A percentile compares a stretch with the other conserved stretches of the same genome.
These are phyloP conservation scores for Arizona elegans DNA, from an alignment of 2,113 vertebrate genomes.

Conservation along the genomic window DNA sequence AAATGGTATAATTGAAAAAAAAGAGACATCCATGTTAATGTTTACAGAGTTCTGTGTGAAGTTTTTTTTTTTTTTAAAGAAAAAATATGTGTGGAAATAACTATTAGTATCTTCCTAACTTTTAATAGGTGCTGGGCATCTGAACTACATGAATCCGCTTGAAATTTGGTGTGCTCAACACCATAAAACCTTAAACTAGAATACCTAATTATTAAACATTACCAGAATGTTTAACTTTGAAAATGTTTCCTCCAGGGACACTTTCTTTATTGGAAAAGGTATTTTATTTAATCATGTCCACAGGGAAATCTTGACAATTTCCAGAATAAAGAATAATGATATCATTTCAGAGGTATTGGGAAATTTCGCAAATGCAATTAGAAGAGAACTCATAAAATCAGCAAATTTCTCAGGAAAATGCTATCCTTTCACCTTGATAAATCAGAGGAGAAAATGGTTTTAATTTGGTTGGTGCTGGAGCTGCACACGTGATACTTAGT, in stretches of 20 bases:
- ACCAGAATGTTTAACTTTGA: background rate
- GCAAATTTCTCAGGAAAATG: background rate
- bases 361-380: background rate
- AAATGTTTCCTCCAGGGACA: background rate
- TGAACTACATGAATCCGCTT: background rate
- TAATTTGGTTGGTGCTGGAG: background rate
- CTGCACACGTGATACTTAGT: background rate
- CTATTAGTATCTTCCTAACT: background rate
- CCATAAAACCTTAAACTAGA: background rate
- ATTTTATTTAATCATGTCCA: conserved; percentile 17
- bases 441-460: conserved; percentile 4
- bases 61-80: background rate
- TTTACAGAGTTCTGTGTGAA: background rate
- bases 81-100: background rate
- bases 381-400: conserved; percentile 5
- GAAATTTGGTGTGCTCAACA: background rate
- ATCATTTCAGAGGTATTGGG: background rate
- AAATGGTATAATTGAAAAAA: background rate
- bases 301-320: background rate
- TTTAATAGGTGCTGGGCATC: background rate
- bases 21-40: background rate
- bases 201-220: conserved; percentile 18
- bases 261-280: conserved; percentile 15
- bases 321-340: background rate
- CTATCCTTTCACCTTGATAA: background rate